Percentiles rank a stretch among this genome's conserved stretches.
phyloP scores from a whole-genome alignment of 2,888 invertebrate genomes.

The Diarsia brunnea region DNA sequence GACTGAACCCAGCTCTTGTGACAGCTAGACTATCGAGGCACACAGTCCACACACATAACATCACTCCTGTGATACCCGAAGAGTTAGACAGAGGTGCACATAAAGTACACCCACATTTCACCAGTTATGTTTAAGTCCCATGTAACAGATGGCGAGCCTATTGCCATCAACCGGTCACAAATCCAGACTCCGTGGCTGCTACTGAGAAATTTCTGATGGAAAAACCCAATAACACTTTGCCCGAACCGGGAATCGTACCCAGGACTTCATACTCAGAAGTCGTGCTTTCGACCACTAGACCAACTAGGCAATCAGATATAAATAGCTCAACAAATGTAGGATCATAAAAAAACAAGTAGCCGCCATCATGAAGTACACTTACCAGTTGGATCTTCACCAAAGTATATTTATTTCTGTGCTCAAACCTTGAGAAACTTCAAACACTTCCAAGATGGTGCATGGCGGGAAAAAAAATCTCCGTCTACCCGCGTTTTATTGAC shows the following conservation, averaged over 20 bases:
- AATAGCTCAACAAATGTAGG: slow-evolving; percentile 6
- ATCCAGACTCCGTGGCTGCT: too few species aligned
- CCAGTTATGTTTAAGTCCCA: too few species aligned
- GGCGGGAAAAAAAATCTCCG: slow-evolving; percentile 75
- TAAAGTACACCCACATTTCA: too few species aligned
- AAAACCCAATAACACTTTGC: background rate
- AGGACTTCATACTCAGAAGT: too few species aligned
- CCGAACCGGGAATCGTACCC: too few species aligned
- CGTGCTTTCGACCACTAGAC: too few species aligned
- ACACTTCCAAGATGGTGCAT: slow-evolving; percentile 74
- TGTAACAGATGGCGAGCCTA: too few species aligned
- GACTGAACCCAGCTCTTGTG: background rate
- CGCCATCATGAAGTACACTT: slow-evolving; percentile 64
- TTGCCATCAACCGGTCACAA: too few species aligned
- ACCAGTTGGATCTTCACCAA: slow-evolving; percentile 72
- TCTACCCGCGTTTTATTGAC: slow-evolving; percentile 77
- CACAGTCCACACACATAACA: too few species aligned
- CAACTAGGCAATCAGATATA: background rate
- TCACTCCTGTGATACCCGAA: too few species aligned
- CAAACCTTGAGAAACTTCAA: slow-evolving; percentile 74
- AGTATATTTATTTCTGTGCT: slow-evolving; percentile 75
- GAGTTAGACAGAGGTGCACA: too few species aligned
- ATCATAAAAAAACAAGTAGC: slow-evolving; percentile 63
- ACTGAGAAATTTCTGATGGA: too few species aligned
- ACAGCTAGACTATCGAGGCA: background rate